Percentiles rank a stretch among this genome's conserved stretches.
These are phyloP conservation scores for Parapristionchus giblindavisi DNA, from an alignment of 2,888 invertebrate species.

Conservation along the genomic window DNA sequence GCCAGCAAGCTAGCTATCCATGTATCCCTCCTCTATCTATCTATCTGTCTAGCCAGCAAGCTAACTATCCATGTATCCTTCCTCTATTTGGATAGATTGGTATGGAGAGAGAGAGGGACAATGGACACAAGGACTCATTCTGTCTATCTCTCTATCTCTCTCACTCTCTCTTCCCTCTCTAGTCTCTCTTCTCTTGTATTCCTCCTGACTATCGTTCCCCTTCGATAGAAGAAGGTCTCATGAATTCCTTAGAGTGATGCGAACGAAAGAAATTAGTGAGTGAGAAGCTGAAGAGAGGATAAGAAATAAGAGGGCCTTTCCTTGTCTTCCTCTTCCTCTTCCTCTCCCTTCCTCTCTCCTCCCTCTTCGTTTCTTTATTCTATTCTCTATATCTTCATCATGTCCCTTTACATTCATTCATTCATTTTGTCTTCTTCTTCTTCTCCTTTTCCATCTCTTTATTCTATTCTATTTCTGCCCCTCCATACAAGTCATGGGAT, in stretches of 20 bases:
- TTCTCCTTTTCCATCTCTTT: background rate
- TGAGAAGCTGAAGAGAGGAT: too few species aligned
- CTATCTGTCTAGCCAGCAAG: too few species aligned
- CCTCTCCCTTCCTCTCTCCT: background rate
- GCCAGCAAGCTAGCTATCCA: too few species aligned
- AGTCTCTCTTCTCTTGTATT: constrained; percentile 22
- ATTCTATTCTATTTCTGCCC: background rate
- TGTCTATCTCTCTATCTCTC: background rate
- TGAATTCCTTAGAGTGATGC: too few species aligned
- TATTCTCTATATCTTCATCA: too few species aligned
- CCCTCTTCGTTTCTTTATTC: background rate
- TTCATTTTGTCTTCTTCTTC: too few species aligned
- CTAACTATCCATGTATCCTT: too few species aligned
- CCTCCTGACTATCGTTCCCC: background rate
- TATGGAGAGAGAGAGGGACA: background rate
- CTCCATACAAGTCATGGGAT: background rate
- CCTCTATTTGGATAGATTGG: background rate
- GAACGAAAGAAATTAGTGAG: too few species aligned
- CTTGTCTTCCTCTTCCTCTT: background rate
- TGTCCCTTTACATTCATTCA: background rate
- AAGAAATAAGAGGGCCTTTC: background rate
- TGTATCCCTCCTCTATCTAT: too few species aligned
- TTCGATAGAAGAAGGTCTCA: too few species aligned
- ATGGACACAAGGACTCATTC: background rate
- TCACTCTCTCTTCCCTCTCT: background rate